Base-by-base conservation (phyloP, 1,140 invertebrate species). In the Nymphalis io region DNA sequence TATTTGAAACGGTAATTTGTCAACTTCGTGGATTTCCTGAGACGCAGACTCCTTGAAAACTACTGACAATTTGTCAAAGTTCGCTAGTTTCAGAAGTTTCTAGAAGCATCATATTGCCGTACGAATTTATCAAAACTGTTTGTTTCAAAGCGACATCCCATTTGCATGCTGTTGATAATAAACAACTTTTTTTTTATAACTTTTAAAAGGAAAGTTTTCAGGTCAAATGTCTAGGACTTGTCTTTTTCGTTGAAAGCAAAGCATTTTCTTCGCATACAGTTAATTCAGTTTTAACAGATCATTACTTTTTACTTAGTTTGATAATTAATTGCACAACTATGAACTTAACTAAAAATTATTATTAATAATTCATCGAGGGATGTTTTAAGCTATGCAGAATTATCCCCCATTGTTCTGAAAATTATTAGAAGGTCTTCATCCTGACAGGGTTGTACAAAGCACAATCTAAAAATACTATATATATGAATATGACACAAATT, bases 1-100 rank as follows among this genome's bases (percentile, higher is more conserved):
- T 58, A 27, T 58, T 51, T 18, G 46, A 38, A 58, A 33, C 18
- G 55, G 55, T 58, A 58, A 58, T 58, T 58, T 58, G 55, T 58
- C 55, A 58, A 58, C 23, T 58, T 51, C 18, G 46, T 20, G 46
- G 46, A 51, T 51, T 51, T 51, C 46, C 16, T 20, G 16, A 21
- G 46, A 51, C 12, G 46, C 46, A 51, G 46, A 51, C 20, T 51
- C 15, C 16, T 51, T 10, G 46, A 18, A 51, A 51, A 51, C 46
- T 58, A 38, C 55, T 38, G 55, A 21, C 55, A 33, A 38, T 58
- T 58, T 58, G 55, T 58, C 55, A 58, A 10, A 55, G 55, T 58
- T 58, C 46, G 46, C 51, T 20, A 11, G 48, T 51, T 51, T 51
- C 48, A 1, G 15, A 55, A 51, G 16, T 51, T 51, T 51, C 51